Conservation (phyloP, 2,797 vertebrate genomes). For the Scleropages formosus region DNA sequence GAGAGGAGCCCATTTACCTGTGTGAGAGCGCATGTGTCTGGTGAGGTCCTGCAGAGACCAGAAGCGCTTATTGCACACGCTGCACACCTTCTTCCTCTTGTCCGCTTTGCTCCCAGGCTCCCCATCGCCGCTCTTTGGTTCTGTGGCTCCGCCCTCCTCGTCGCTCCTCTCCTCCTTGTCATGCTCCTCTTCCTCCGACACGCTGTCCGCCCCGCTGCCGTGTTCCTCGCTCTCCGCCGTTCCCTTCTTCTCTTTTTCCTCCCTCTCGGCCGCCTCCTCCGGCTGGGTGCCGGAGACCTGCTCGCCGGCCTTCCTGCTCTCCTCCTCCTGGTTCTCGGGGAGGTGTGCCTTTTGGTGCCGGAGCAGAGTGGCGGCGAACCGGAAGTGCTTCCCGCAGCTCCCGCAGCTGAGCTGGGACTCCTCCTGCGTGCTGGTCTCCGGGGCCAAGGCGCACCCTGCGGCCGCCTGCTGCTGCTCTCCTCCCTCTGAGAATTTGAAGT, state of each 20-base stretch:
- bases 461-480: slow-evolving; percentile 33
- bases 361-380: slow-evolving; percentile 83
- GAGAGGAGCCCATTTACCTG: slow-evolving; percentile 66
- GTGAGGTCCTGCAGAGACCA: slow-evolving; percentile 98
- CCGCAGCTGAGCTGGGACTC: slow-evolving; percentile 81
- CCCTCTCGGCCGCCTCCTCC: slow-evolving; percentile 32
- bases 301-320: slow-evolving; percentile 41
- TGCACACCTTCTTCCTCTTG: slow-evolving; percentile 97
- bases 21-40: slow-evolving; percentile 94
- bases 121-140: slow-evolving; percentile 77
- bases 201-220: slow-evolving; percentile 66
- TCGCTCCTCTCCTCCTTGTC: slow-evolving; percentile 76
- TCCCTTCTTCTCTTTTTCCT: slow-evolving; percentile 53
- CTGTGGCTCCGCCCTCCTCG: slow-evolving; percentile 68
- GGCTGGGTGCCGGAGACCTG: slow-evolving; percentile 45
- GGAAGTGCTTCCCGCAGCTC: slow-evolving; percentile 88
- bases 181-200: slow-evolving; percentile 58
- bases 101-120: slow-evolving; percentile 77
- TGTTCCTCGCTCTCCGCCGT: slow-evolving; percentile 61
- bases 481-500: slow-evolving; percentile 80
- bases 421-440: slow-evolving; percentile 52
- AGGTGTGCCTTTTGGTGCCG: slow-evolving; percentile 86
- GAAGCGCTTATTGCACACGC: slow-evolving; percentile 90
- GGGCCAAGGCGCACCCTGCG: slow-evolving; percentile 19
- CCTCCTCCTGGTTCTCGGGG: slow-evolving; percentile 60